phyloP scores from a whole-genome alignment of 2,113 vertebrate genomes.

The Limnothrissa miodon region DNA sequence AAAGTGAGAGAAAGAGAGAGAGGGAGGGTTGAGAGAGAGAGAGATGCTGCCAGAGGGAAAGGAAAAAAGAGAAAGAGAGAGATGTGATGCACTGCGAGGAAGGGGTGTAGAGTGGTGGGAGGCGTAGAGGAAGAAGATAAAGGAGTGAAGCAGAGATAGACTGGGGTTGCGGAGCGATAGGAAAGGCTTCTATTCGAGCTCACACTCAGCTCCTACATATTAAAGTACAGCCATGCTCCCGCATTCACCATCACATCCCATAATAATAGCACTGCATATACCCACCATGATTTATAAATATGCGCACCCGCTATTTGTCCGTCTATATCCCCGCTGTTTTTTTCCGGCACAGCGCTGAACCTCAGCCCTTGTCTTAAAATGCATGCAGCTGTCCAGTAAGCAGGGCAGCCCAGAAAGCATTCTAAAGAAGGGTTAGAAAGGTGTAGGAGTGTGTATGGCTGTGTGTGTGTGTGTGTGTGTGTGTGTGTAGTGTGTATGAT shows the following conservation, averaged over 20 bases:
- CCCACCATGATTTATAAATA: no score
- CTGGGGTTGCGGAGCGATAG: not conserved
- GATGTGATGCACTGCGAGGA: not conserved
- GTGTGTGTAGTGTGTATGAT: no score
- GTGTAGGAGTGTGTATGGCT: no score
- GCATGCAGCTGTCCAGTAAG: no score
- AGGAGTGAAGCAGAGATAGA: not conserved
- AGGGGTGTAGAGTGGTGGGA: not conserved
- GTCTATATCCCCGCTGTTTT: not conserved
- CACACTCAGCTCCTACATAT: constrained; percentile 5
- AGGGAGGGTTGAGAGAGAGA: no score
- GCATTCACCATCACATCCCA: not conserved
- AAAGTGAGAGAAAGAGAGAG: constrained; percentile 16
- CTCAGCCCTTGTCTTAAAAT: not conserved
- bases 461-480: no score
- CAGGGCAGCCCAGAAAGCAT: not conserved
- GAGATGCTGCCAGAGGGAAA: no score
- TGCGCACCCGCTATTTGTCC: no score
- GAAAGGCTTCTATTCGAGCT: constrained; percentile 17
- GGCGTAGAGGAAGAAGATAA: not conserved
- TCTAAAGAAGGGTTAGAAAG: no score
- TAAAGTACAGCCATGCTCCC: no score
- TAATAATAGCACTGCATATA: not conserved
- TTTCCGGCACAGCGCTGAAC: not conserved
- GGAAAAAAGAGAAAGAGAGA: no score